A percentile compares a stretch with the other conserved stretches of the same genome.
Evolutionary conservation across 2,888 invertebrate species (phyloP).

Genomic region (Sesamia inferens): DNA sequence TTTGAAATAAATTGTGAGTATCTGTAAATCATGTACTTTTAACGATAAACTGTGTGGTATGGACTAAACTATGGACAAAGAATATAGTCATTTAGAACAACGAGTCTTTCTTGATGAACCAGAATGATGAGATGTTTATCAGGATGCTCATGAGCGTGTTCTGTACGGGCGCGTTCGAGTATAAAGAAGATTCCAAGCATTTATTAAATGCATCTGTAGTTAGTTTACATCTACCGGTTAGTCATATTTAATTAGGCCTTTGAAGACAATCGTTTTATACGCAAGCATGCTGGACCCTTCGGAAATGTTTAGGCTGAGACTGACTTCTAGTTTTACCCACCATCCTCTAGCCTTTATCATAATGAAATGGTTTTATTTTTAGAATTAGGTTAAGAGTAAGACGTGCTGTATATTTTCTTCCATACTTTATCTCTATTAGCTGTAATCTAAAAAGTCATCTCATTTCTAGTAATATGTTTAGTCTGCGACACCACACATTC

Average conservation of each 20-base stretch:
- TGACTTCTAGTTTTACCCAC: not conserved
- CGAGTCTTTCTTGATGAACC: constrained; percentile 34
- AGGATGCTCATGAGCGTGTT: constrained; percentile 22
- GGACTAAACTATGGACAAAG: too few relatives aligned
- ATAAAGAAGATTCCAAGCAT: constrained; percentile 41
- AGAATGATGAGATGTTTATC: constrained; percentile 48
- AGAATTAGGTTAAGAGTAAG: not conserved
- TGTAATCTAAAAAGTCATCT: not conserved
- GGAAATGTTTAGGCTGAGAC: not conserved
- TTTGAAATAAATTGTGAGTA: constrained; percentile 33
- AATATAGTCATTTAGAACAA: constrained; percentile 36
- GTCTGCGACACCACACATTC: not conserved
- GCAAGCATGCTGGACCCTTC: not conserved
- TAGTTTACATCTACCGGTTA: constrained; percentile 9
- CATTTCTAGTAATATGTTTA: not conserved
- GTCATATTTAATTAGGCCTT: constrained; percentile 2
- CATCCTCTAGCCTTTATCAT: not conserved
- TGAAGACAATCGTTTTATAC: not conserved
- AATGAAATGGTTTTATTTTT: too few relatives aligned
- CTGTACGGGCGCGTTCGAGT: constrained; percentile 50
- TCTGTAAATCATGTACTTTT: constrained; percentile 21
- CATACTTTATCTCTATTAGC: not conserved
- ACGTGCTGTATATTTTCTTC: not conserved
- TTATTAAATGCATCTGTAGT: constrained; percentile 39
- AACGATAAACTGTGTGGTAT: constrained; percentile 27